Evolutionary conservation across 2,113 vertebrate species (phyloP), one percentile per base, ranked within the genome.

Genomic region (Zingel zingel): DNA sequence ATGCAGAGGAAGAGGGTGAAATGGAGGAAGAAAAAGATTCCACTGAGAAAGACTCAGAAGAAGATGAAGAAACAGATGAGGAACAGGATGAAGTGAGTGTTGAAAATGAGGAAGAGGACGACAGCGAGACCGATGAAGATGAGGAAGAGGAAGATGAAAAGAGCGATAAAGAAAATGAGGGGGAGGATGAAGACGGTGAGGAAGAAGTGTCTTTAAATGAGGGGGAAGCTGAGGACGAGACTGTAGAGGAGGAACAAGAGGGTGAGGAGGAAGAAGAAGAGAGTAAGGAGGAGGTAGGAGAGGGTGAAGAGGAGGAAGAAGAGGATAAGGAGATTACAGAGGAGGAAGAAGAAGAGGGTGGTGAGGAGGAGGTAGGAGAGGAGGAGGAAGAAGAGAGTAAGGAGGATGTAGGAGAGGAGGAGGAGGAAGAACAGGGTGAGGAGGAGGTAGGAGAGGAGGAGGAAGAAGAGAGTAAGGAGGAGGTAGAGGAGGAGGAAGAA

Each of bases 1-100:
- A 50, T 1, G 65, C n/a, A 59, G 90, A 90, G 4, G 90, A 75
- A 67, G 89, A 91, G 10, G 19, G 27, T 8, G 68, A 78, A 53
- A 72, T 79, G n/a, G 53, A 85, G 71, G 91, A 53, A 7, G 77
- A 72, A 66, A 66, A 66, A 47, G 56, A 77, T 57, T 69, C 75
- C 18, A 47, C 51, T 0, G 64, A 81, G 48, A 56, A 58, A 33
- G 51, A 68, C 8, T 79, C 66, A 1, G 74, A 47, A 2, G 78
- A 79, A 56, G 79, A 79, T 11, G 70, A 82, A 50, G 81, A 62
- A 11, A 16, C 6, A 7, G 59, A 57, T 16, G 48, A 61, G 8
- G 19, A 69, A 1, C 27, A 47, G 5, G 68, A 89, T 4, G 25
- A 54, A 51, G 27, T 36, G 10, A 59, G 47, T 3, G 77, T 65